Conservation (phyloP, 2,797 vertebrate species). For the Novumbra hubbsi region DNA sequence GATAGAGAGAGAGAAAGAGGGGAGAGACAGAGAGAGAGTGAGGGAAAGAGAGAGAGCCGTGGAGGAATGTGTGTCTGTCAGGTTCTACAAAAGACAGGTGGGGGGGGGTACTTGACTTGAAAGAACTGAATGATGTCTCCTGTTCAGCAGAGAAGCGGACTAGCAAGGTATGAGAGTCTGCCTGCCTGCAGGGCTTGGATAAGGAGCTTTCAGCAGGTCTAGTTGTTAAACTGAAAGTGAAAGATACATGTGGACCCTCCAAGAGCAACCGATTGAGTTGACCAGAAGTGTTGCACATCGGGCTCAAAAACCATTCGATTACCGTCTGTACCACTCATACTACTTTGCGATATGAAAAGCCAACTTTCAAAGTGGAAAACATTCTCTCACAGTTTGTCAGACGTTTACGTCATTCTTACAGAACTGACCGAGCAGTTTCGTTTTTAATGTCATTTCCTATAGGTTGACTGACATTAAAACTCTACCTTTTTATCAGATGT, state of each 20-base stretch:
- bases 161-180: neutral
- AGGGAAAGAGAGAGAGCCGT: slow-evolving; percentile 25
- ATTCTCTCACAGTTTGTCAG: neutral
- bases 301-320: neutral
- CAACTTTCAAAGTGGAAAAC: neutral
- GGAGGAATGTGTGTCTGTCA: slow-evolving; percentile 69
- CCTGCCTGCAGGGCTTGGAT: neutral
- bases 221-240: neutral
- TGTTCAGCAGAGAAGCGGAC: slow-evolving; percentile 20
- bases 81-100: slow-evolving; percentile 31
- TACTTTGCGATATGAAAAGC: neutral
- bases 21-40: slow-evolving; percentile 2
- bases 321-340: neutral
- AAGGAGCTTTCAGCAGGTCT: neutral
- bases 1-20: slow-evolving; percentile 25
- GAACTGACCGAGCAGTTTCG: too few species aligned
- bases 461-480: too few species aligned
- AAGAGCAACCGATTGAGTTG: neutral
- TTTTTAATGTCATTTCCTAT: too few species aligned
- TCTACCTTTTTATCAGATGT: too few species aligned
- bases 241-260: neutral
- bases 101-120: slow-evolving; percentile 55
- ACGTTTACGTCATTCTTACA: neutral
- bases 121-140: slow-evolving; percentile 23
- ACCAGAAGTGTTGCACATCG: neutral